phyloP scores from a whole-genome alignment of 1,140 invertebrate species.

The Drosophila baimaii region DNA sequence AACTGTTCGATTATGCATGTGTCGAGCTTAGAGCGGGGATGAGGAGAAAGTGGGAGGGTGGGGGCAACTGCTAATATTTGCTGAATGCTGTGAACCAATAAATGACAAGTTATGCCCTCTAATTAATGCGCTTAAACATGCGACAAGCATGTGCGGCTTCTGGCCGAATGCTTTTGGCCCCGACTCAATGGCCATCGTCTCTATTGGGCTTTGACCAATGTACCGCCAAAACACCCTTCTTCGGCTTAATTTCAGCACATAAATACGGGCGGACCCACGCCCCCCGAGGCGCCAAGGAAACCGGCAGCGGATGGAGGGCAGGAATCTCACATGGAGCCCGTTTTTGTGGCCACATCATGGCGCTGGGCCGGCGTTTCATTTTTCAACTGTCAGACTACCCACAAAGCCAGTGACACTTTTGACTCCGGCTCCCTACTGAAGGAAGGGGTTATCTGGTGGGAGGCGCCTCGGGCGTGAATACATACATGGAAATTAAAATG shows the following conservation, averaged over 20 bases:
- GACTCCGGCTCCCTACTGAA: conserved; percentile 8
- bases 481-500: conserved; percentile 70
- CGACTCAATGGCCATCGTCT: neutral
- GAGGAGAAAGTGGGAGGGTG: neutral
- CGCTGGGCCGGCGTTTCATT: conserved; percentile 44
- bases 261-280: conserved; percentile 37
- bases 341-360: conserved; percentile 62
- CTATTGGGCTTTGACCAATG: conserved; percentile 7
- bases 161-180: conserved; percentile 22
- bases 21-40: neutral
- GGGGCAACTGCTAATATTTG: conserved; percentile 52
- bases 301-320: conserved; percentile 2
- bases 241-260: conserved; percentile 54
- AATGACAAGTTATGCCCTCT: conserved; percentile 76
- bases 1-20: conserved; percentile 72
- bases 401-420: conserved; percentile 53
- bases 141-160: conserved; percentile 54
- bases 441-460: conserved; percentile 49
- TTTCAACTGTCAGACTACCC: conserved; percentile 54
- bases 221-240: neutral
- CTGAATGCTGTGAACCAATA: conserved; percentile 62
- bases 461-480: conserved; percentile 50
- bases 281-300: conserved; percentile 14
- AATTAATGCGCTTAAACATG: conserved; percentile 76
- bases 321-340: conserved; percentile 30